Conservation (phyloP, 1,140 invertebrate species). For the Andrena cerasifolii region DNA sequence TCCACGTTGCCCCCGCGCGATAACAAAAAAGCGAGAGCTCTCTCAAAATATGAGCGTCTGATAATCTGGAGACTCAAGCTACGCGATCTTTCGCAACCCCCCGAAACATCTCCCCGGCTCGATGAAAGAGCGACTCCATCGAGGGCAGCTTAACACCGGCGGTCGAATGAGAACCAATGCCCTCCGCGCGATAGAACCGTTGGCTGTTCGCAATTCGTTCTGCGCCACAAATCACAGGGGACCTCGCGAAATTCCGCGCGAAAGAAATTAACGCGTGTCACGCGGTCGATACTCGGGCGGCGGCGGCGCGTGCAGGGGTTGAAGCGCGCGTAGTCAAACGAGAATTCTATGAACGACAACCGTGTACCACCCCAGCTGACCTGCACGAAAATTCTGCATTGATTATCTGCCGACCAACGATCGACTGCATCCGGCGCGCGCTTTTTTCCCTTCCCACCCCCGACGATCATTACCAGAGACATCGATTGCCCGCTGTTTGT, state of each 20-base stretch:
- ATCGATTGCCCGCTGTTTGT: slow-evolving; percentile 21
- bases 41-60: no score
- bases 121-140: no score
- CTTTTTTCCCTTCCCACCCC: slow-evolving; percentile 10
- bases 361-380: background rate
- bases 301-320: background rate
- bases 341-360: background rate
- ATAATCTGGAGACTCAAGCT: no score
- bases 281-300: background rate
- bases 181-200: no score
- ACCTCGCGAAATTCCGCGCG: no score
- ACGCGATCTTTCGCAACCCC: no score
- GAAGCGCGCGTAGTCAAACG: background rate
- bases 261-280: background rate
- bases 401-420: slow-evolving; percentile 40
- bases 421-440: slow-evolving; percentile 17
- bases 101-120: no score
- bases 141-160: no score
- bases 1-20: no score
- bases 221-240: background rate
- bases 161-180: no score
- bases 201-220: background rate
- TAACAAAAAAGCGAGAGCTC: no score
- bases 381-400: slow-evolving; percentile 37
- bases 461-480: slow-evolving; percentile 29